Evolutionary conservation across 2,113 vertebrate species (phyloP).

Genomic region (Ageneiosus marmoratus): DNA sequence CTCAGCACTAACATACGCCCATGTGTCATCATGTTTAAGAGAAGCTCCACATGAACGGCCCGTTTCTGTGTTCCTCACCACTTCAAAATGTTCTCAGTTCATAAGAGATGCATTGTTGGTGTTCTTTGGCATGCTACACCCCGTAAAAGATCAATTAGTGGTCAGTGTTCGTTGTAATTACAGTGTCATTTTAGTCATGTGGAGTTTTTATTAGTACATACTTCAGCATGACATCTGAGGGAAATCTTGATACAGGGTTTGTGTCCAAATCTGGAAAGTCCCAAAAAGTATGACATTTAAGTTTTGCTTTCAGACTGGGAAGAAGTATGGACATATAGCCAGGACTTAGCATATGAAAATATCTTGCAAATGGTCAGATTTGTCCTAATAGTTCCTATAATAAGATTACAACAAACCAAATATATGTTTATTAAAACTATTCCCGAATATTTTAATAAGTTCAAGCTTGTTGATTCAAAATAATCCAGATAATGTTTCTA

Average conservation of each 20-base stretch:
- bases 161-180: not conserved
- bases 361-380: not conserved
- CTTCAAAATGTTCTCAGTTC: constrained; percentile 15
- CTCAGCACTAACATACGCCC: not conserved
- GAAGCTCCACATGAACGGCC: not conserved
- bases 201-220: not conserved
- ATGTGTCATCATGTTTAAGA: not conserved
- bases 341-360: not conserved
- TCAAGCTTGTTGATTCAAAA: not conserved
- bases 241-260: not conserved
- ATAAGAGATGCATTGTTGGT: not conserved
- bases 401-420: not conserved
- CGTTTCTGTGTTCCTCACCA: constrained; percentile 1
- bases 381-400: not conserved
- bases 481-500: not conserved
- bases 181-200: not conserved
- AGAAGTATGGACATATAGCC: not conserved
- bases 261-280: not conserved
- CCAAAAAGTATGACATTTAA: not conserved
- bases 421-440: not conserved
- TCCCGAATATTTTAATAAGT: not conserved
- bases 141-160: not conserved
- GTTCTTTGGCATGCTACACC: not conserved
- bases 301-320: not conserved
- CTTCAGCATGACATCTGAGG: not conserved